Percentiles rank a stretch among this genome's conserved stretches.
Conservation (phyloP, 2,797 vertebrate genomes). For the Spinus pinus region DNA sequence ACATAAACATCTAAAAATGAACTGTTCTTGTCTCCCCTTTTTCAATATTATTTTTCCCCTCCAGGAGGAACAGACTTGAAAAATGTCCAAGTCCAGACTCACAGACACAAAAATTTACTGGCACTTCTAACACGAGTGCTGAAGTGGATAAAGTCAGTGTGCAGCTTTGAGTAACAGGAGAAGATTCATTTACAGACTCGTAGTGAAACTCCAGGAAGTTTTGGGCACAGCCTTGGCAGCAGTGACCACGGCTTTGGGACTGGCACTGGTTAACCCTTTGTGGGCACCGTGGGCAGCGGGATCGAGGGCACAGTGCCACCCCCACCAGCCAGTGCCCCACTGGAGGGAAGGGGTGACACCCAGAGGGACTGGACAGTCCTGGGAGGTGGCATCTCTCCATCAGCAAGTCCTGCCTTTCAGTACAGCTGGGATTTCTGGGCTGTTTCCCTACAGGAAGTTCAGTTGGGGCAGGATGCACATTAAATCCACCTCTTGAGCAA, state of each 20-base stretch:
- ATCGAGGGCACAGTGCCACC: rapidly evolving
- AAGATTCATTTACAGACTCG: neutral
- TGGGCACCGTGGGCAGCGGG: rapidly evolving
- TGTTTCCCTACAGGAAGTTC: neutral
- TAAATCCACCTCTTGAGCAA: neutral
- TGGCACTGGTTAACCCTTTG: neutral
- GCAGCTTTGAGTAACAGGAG: neutral
- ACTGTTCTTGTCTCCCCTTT: neutral
- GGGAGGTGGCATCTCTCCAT: neutral
- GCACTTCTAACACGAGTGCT: neutral
- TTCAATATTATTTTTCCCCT: neutral
- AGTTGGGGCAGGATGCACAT: neutral
- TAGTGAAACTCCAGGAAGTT: neutral
- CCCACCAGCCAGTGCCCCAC: rapidly evolving
- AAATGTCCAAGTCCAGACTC: neutral
- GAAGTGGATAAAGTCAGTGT: neutral
- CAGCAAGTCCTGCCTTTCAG: neutral
- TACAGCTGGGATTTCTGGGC: neutral
- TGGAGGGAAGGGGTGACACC: neutral
- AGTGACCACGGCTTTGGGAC: no score
- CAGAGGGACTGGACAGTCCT: neutral
- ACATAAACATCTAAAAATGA: neutral
- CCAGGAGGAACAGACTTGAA: neutral
- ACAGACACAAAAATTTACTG: neutral
- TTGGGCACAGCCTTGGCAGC: neutral